Percentiles rank a stretch among this genome's conserved stretches.
Conservation (phyloP, 1,140 invertebrate species). For the Archivesica marissinica region DNA sequence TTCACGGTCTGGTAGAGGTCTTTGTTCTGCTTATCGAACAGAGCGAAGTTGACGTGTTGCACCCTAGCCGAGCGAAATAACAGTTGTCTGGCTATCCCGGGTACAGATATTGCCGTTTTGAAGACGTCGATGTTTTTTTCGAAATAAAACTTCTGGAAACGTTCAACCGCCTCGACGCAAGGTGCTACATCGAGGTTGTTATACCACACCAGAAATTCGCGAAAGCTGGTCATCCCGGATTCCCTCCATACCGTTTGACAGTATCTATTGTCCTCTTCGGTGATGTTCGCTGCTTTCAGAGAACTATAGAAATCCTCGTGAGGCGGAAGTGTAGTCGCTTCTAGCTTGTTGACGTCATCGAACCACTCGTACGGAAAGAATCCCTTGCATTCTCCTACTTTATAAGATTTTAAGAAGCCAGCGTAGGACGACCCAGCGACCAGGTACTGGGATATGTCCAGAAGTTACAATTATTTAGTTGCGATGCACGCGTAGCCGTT, state of each 20-base stretch:
- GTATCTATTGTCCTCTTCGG: conserved; percentile 44
- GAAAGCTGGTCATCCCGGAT: conserved; percentile 34
- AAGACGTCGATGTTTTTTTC: conserved; percentile 59
- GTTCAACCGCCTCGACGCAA: conserved; percentile 58
- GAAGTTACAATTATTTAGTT: conserved; percentile 56
- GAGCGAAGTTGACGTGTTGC: conserved; percentile 5
- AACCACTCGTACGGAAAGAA: conserved; percentile 68
- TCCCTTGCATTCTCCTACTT: conserved; percentile 61
- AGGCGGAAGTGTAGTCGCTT: conserved; percentile 37
- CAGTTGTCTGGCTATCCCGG: conserved; percentile 61
- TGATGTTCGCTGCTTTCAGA: conserved; percentile 34
- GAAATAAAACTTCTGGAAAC: conserved; percentile 57
- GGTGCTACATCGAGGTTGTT: conserved; percentile 49
- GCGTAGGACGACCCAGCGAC: conserved; percentile 30
- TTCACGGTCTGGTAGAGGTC: conserved; percentile 65
- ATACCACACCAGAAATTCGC: conserved; percentile 62
- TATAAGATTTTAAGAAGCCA: conserved; percentile 65
- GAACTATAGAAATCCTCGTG: conserved; percentile 41
- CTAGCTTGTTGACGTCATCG: conserved; percentile 39
- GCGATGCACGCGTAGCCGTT: conserved; percentile 59
- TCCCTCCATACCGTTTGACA: conserved; percentile 56
- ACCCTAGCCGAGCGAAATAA: conserved; percentile 57
- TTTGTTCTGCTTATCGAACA: conserved; percentile 55
- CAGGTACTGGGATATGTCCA: conserved; percentile 64
- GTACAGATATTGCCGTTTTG: conserved; percentile 61